phyloP scores from a whole-genome alignment of 2,888 invertebrate genomes.

The Yponomeuta plumbellus region DNA sequence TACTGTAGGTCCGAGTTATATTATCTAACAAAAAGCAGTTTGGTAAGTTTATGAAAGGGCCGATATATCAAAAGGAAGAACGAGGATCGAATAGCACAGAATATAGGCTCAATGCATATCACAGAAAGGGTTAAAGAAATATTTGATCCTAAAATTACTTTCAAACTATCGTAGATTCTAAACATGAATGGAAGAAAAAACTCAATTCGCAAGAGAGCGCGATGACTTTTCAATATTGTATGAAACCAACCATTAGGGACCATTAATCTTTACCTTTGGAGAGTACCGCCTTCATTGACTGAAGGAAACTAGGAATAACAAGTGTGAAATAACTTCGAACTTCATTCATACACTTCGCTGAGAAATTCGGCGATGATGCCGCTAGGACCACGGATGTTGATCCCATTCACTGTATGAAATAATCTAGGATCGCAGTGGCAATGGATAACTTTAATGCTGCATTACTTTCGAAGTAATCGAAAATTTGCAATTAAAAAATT shows the following conservation, averaged over 20 bases:
- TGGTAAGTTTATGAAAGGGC: neutral
- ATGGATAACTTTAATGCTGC: too few relatives aligned
- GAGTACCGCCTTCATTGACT: constrained; percentile 31
- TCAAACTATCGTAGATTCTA: constrained; percentile 41
- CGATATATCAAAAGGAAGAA: neutral
- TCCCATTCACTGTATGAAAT: neutral
- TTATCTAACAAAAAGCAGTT: neutral
- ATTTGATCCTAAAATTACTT: constrained; percentile 33
- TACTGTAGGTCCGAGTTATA: too few relatives aligned
- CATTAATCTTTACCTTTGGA: constrained; percentile 35
- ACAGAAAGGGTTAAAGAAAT: neutral
- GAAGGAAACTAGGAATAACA: constrained; percentile 15
- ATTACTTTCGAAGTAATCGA: too few relatives aligned
- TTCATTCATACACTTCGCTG: constrained; percentile 46
- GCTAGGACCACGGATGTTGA: neutral
- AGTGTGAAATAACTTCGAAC: constrained; percentile 23
- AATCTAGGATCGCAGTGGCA: too few relatives aligned
- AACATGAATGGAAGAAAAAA: constrained; percentile 40
- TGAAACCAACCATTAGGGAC: constrained; percentile 37
- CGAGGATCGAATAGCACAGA: constrained; percentile 14
- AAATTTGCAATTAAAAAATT: too few relatives aligned
- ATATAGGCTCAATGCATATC: neutral
- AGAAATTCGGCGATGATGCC: constrained; percentile 35
- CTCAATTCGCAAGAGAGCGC: neutral
- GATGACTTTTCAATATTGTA: neutral